Base-by-base conservation (phyloP, 2,888 invertebrate species). In the Eurois occulta region DNA sequence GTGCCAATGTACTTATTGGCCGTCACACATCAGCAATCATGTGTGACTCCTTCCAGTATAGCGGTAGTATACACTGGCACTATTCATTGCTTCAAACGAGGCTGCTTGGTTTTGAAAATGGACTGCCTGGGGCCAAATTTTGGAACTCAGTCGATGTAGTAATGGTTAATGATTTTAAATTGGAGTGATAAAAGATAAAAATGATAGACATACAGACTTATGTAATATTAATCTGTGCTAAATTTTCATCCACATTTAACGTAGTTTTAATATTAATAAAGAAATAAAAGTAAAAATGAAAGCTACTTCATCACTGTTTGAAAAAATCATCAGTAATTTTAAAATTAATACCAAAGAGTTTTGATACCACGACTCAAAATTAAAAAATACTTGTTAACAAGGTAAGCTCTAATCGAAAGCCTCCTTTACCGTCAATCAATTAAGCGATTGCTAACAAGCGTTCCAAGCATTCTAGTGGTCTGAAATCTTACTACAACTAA, bases 21-120 rank as follows among this genome's bases (percentile, higher is more conserved):
- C 90, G 93, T 92, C 92, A 93, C 89, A 92, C 72, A 90, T 92
- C 90, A 90, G 88, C 92, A 91, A 80, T 89, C 88, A 84, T 70
- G 92, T 92, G 92, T 91, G 87, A 91, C 93, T 91, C 88, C 89
- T 90, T 84, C 87, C 85, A 90, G 8, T 80, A 43, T 65, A 60
- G 71, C 28, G 55, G 28, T 16, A 41, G 18, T 84, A 10, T 60
- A 80, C 74, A 75, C 69, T 74, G 24, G 13, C 6, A n/a, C n/a
- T 41, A 18, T 65, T 41, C 38, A 64, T 28, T 43, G 8, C 7
- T 65, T 55, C n/a, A 10, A 60, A 48, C 0, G 13, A 64, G 35
- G 21, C 16, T 58, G 67, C 28, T 71, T 67, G 24, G 18, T 65
- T 74, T 43, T 65, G 1, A 24, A 78, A 83, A 69, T 21, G 0